Conservation (phyloP, 1,140 invertebrate genomes). For the Coboldia fuscipes region DNA sequence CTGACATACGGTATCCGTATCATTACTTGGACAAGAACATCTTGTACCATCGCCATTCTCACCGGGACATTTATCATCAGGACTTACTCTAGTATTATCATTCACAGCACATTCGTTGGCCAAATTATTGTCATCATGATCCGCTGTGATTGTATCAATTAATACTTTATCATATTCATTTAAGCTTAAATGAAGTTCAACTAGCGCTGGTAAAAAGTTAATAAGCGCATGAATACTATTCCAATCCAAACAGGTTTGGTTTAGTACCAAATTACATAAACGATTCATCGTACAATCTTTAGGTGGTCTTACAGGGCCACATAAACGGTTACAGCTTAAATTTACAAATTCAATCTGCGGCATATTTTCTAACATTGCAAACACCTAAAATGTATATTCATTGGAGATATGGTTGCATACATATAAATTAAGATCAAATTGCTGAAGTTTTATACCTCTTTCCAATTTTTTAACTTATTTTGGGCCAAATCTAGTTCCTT, state of each 20-base stretch:
- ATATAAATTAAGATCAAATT: constrained; percentile 87
- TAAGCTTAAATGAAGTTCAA: constrained; percentile 76
- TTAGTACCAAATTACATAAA: constrained; percentile 59
- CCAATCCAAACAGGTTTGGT: constrained; percentile 70
- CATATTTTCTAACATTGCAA: constrained; percentile 64
- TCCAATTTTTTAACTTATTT: constrained; percentile 68
- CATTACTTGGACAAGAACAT: background rate
- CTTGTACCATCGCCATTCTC: constrained; percentile 8
- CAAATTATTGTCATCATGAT: constrained; percentile 17
- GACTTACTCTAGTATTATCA: constrained; percentile 11
- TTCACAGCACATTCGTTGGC: constrained; percentile 44
- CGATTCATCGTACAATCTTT: constrained; percentile 25
- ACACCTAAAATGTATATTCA: too few relatives aligned
- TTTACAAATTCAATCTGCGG: constrained; percentile 64
- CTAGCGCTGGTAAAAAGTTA: constrained; percentile 47
- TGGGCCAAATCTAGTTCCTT: constrained; percentile 78
- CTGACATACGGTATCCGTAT: too few relatives aligned
- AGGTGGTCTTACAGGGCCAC: constrained; percentile 28
- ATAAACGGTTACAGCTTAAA: too few relatives aligned
- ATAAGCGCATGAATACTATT: constrained; percentile 54
- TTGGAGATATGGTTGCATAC: too few relatives aligned
- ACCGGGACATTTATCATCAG: constrained; percentile 4
- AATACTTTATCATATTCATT: constrained; percentile 59
- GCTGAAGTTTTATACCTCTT: constrained; percentile 72
- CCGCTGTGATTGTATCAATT: constrained; percentile 17